A percentile compares a stretch with the other conserved stretches of the same genome.
These are phyloP conservation scores for Haemorhous mexicanus DNA, from an alignment of 2,113 vertebrate genomes.

Conservation along the genomic window DNA sequence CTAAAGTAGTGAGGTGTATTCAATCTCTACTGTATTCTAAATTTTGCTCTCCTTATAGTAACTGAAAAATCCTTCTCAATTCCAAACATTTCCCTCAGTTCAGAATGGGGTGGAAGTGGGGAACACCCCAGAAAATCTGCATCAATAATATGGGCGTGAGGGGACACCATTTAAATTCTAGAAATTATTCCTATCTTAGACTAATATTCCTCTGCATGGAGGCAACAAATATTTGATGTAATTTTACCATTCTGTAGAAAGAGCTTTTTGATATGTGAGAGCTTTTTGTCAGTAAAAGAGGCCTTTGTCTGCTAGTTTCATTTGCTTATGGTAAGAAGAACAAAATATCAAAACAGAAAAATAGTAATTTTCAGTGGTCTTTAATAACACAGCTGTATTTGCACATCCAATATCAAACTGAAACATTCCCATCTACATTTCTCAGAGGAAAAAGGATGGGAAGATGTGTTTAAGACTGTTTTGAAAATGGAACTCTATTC, in stretches of 20 bases:
- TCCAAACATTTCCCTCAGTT: not conserved
- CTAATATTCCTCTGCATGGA: not conserved
- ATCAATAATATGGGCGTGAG: not conserved
- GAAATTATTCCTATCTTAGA: not conserved
- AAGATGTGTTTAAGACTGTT: not conserved
- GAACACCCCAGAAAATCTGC: not conserved
- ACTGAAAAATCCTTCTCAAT: not conserved
- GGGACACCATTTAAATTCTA: not conserved
- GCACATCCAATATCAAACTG: not conserved
- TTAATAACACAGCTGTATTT: not conserved
- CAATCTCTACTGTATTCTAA: not conserved
- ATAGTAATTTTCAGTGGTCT: not conserved
- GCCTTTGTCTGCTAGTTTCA: not conserved
- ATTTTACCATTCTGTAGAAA: not conserved
- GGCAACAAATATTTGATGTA: not conserved
- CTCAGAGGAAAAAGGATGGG: not conserved
- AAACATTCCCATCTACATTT: not conserved
- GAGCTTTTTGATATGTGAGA: fast-evolving
- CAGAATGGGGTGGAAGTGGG: not conserved
- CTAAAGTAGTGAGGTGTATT: not conserved
- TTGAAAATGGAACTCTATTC: not conserved
- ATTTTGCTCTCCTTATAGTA: not conserved
- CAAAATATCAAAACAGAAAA: not conserved
- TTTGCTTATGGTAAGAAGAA: not conserved
- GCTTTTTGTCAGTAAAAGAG: not conserved